phyloP scores from a whole-genome alignment of 2,888 invertebrate species.

The Acronicta alni region DNA sequence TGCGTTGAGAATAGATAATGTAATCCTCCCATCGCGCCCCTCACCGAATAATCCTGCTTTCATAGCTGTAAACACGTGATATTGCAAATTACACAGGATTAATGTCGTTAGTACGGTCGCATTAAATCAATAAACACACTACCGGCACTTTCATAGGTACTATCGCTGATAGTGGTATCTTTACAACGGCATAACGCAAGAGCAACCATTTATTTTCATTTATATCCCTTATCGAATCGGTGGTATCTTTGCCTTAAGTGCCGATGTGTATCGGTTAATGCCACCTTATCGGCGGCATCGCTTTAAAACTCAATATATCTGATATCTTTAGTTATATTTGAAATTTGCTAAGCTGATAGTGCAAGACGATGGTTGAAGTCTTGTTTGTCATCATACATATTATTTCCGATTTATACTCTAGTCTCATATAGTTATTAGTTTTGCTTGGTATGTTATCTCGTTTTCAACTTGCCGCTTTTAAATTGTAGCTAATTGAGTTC shows the following conservation, averaged over 20 bases:
- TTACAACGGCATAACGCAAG: conserved; percentile 77
- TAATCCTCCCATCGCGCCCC: conserved; percentile 25
- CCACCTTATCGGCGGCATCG: conserved; percentile 78
- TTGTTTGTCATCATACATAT: conserved; percentile 25
- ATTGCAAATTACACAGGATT: conserved; percentile 67
- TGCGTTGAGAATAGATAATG: conserved; percentile 20
- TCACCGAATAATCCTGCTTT: conserved; percentile 40
- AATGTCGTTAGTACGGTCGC: conserved; percentile 56
- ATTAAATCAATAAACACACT: conserved; percentile 70
- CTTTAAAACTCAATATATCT: conserved; percentile 69
- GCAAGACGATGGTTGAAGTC: conserved; percentile 44
- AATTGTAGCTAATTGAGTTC: conserved; percentile 40
- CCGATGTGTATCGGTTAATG: conserved; percentile 84
- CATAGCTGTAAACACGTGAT: conserved; percentile 50
- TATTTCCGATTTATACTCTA: conserved; percentile 10
- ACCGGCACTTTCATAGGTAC: conserved; percentile 70
- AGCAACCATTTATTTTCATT: conserved; percentile 84
- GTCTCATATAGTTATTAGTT: conserved; percentile 5
- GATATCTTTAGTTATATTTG: conserved; percentile 71
- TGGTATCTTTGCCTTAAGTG: conserved; percentile 80
- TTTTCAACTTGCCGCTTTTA: conserved; percentile 33
- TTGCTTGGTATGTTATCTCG: conserved; percentile 13
- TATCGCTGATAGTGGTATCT: conserved; percentile 80
- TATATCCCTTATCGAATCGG: conserved; percentile 78
- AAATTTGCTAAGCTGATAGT: conserved; percentile 66